Evolutionary conservation across 2,113 vertebrate species (phyloP).

Genomic region (Verasper variegatus): DNA sequence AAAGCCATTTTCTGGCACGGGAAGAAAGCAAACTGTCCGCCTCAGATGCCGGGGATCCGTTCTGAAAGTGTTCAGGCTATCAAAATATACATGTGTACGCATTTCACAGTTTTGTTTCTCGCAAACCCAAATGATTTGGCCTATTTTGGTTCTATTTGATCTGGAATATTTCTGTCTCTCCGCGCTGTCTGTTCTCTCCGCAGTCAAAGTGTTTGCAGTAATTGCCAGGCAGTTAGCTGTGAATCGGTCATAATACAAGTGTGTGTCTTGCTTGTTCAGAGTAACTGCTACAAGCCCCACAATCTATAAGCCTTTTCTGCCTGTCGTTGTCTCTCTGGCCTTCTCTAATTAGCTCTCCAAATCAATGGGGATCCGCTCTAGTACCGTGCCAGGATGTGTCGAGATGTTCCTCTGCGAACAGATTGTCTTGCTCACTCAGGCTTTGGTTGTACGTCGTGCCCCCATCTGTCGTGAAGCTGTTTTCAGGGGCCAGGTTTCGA

Average conservation of each 20-base stretch:
- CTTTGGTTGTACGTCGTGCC: not conserved
- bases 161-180: slow-evolving; percentile 4
- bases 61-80: not conserved
- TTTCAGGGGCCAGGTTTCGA: not conserved
- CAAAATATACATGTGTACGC: not conserved
- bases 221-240: slow-evolving; percentile 49
- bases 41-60: not conserved
- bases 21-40: not conserved
- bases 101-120: slow-evolving; percentile 9
- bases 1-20: not conserved
- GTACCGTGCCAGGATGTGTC: slow-evolving; percentile 20
- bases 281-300: slow-evolving; percentile 57
- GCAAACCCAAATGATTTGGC: not conserved
- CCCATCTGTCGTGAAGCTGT: not conserved
- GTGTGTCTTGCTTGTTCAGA: slow-evolving; percentile 42
- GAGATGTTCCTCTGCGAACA: slow-evolving; percentile 35
- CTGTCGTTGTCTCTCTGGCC: slow-evolving; percentile 59
- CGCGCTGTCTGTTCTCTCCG: not conserved
- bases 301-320: slow-evolving; percentile 56
- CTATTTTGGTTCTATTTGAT: slow-evolving; percentile 15
- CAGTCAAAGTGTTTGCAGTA: slow-evolving; percentile 21
- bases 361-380: slow-evolving; percentile 56
- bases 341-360: slow-evolving; percentile 65
- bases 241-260: slow-evolving; percentile 27
- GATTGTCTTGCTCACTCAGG: not conserved